These are phyloP conservation scores for Andricus grossulariae DNA, from an alignment of 1,140 invertebrate species.

Conservation along the genomic window DNA sequence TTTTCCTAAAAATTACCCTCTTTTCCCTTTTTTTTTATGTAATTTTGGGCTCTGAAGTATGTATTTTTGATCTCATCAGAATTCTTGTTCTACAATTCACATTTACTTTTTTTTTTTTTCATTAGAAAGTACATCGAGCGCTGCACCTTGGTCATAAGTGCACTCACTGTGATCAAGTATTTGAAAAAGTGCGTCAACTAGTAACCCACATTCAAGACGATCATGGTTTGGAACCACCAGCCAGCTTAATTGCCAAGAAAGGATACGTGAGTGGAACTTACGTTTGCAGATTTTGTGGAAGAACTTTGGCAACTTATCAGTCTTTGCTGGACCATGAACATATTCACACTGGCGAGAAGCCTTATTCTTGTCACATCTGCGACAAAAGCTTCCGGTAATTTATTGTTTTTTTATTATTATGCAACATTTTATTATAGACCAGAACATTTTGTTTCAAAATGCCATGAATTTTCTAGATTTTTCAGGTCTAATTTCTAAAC, in stretches of 20 bases:
- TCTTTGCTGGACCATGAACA: slow-evolving; percentile 70
- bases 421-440: too few species aligned
- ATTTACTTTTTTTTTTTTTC: slow-evolving; percentile 33
- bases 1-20: too few species aligned
- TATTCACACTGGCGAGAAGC: slow-evolving; percentile 76
- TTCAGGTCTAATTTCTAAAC: too few species aligned
- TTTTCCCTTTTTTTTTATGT: too few species aligned
- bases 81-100: slow-evolving; percentile 36
- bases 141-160: slow-evolving; percentile 63
- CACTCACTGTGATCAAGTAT: slow-evolving; percentile 63
- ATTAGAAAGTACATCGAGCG: slow-evolving; percentile 54
- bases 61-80: slow-evolving; percentile 7
- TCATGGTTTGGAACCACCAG: slow-evolving; percentile 50
- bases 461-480: too few species aligned
- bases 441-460: too few species aligned
- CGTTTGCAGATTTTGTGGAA: slow-evolving; percentile 60
- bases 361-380: slow-evolving; percentile 77
- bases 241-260: slow-evolving; percentile 44
- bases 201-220: slow-evolving; percentile 52
- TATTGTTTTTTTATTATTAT: slow-evolving; percentile 42
- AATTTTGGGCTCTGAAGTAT: too few species aligned
- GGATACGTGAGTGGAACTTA: slow-evolving; percentile 53
- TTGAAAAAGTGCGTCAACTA: slow-evolving; percentile 51
- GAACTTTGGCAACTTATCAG: slow-evolving; percentile 57
- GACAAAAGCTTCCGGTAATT: slow-evolving; percentile 65